Evolutionary conservation across 2,888 invertebrate species (phyloP).

Genomic region (Aethes cnicana): DNA sequence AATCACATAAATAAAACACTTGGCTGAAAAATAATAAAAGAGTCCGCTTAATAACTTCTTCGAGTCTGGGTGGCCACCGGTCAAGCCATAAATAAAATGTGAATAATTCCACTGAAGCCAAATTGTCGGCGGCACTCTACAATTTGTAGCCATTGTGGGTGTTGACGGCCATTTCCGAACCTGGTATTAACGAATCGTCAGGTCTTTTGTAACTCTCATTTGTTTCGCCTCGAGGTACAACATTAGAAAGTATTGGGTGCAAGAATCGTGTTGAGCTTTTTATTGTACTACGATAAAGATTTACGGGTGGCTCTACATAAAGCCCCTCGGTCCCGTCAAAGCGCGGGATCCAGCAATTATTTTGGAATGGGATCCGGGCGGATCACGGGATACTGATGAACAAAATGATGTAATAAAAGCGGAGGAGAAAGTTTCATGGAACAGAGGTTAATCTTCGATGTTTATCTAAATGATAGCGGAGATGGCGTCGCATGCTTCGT

Average conservation of each 20-base stretch:
- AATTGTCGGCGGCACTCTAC: slow-evolving; percentile 25
- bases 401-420: slow-evolving; percentile 48
- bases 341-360: slow-evolving; percentile 58
- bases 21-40: slow-evolving; percentile 1
- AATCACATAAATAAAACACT: slow-evolving; percentile 1
- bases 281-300: slow-evolving; percentile 66
- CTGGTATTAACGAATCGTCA: slow-evolving; percentile 53
- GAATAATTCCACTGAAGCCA: slow-evolving; percentile 22
- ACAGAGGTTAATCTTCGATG: slow-evolving; percentile 44
- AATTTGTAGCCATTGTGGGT: slow-evolving; percentile 37
- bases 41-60: slow-evolving; percentile 2
- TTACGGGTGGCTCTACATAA: slow-evolving; percentile 60
- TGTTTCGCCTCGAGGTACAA: slow-evolving; percentile 69
- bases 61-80: slow-evolving; percentile 19
- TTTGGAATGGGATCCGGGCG: slow-evolving; percentile 49
- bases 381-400: slow-evolving; percentile 44
- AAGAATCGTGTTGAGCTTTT: slow-evolving; percentile 47
- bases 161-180: slow-evolving; percentile 41
- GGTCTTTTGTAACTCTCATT: slow-evolving; percentile 64
- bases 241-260: slow-evolving; percentile 74
- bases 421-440: slow-evolving; percentile 57
- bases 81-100: slow-evolving; percentile 16
- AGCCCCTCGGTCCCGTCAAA: slow-evolving; percentile 43
- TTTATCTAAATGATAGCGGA: slow-evolving; percentile 41
- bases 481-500: slow-evolving; percentile 31